Evolutionary conservation across 2,888 invertebrate genomes (phyloP), one percentile per base, ranked within the genome.

Genomic region (Hypselothyrea guttata): DNA sequence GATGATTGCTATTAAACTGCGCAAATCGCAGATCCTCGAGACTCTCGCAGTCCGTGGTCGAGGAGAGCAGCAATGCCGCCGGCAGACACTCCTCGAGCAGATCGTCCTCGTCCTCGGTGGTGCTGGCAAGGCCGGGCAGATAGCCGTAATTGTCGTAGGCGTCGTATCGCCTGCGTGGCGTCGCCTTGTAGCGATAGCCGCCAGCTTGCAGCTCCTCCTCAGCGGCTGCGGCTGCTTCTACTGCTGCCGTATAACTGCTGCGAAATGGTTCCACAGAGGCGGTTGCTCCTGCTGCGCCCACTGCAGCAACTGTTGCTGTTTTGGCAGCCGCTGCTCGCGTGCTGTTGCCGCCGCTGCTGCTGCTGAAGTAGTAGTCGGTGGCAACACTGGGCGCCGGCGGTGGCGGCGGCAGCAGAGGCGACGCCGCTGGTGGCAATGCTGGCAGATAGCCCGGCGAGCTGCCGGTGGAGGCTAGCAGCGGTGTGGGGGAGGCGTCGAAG

Each of bases 131-230:
- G 53, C 83, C 79, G 46, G 85, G 83, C 69, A 82, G 46, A 44
- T 82, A 82, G 48, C 81, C 85, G 81, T 84, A 82, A 55, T 82
- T 84, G 60, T 79, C 78, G 87, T 72, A 75, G 63, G 70, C 71
- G 86, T 72, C 75, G 74, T 69, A 75, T 44, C 75, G 78, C 84
- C 78, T 62, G 49, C 75, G 48, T 61, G 84, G 69, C 69, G 81
- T 71, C 45, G 83, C 61, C 66, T 84, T 83, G 59, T 76, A 85
- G 35, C 73, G 77, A 74, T 79, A 84, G 68, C 61, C 73, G 68
- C 81, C 81, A 81, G 81, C 57, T 81, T 81, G 81, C 49, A 81
- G 71, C 58, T 75, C 84, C 83, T 71, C 84, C 41, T 69, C 75
- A 41, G 78, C 68, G 34, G 58, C 68, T 30, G 58, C 61, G 37